These are phyloP conservation scores for human DNA, from an alignment of 2,113 vertebrate species.

Conservation along the genomic window DNA sequence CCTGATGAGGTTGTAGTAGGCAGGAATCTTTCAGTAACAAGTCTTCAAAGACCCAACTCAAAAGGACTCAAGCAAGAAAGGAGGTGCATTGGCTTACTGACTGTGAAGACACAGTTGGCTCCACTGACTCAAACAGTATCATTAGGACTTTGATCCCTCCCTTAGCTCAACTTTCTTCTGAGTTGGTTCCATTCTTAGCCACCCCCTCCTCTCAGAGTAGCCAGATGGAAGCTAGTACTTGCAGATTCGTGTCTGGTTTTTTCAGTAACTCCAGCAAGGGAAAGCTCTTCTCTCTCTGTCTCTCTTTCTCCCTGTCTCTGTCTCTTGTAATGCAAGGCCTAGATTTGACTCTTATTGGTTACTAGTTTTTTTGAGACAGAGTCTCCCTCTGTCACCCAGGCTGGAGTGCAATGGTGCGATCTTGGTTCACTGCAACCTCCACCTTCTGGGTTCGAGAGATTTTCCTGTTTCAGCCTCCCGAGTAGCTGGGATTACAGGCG, in stretches of 20 bases:
- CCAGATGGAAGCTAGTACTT: neutral
- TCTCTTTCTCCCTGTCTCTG: neutral
- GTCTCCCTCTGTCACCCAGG: too few relatives aligned
- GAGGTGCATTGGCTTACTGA: neutral
- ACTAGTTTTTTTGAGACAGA: neutral
- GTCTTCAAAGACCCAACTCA: neutral
- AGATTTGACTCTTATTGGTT: neutral
- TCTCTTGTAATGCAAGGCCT: neutral
- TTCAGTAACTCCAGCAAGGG: neutral
- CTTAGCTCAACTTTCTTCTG: neutral
- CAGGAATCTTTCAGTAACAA: neutral
- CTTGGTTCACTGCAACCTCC: too few relatives aligned
- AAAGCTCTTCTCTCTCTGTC: neutral
- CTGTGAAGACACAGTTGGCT: neutral
- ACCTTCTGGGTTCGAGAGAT: too few relatives aligned
- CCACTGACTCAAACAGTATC: neutral
- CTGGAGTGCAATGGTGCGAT: too few relatives aligned
- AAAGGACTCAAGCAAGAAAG: neutral
- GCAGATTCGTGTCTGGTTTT: neutral
- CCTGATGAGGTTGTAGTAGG: neutral
- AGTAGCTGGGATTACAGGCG: too few relatives aligned
- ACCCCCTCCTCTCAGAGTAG: neutral
- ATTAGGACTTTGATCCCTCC: neutral
- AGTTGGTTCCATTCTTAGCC: neutral
- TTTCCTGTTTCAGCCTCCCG: too few relatives aligned